Evolutionary conservation across 92 coral and sea anemone genomes (phyloP), one percentile per base, ranked within the genome.

Genomic region (Muricea muricata): DNA sequence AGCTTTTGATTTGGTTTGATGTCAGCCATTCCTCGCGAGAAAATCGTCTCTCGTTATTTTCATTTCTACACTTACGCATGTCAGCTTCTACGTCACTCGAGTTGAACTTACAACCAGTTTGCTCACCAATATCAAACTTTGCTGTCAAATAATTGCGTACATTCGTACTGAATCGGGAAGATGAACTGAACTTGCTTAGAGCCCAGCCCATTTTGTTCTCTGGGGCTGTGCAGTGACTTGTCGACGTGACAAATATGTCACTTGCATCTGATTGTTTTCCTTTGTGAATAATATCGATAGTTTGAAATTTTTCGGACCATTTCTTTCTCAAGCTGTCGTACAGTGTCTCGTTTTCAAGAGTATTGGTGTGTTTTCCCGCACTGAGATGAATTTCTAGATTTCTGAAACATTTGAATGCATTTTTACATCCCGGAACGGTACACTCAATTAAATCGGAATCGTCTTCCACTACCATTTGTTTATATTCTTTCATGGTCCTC

Each of bases 121-220:
- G 55, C 73, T 80, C 77, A 14, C 85, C 85, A 32, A 65, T 17
- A 47, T 80, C 76, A 28, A 80, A 80, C 63, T 80, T 80, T 23
- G 63, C 56, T 23, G 75, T 30, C 57, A 80, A 74, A 29, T 80
- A 80, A 56, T 39, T 21, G 39, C 42, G 67, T 33, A 61, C 85
- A 42, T n/a, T 48, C 56, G 56, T 18, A 10, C 56, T 48, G 56
- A 48, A 48, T 4, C 90, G 69, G 14, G 88, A 46, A 31, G 87
- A 41, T 63, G 87, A 84, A 25, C 90, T 57, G 21, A 86, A 85
- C 65, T 75, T 80, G 54, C 75, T 71, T 74, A 90, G 69, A 67
- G 56, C 18, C 56, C 56, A 7, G 18, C 56, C 56, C 56, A 48
- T 48, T 48, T 37, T 37, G 42, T 37, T 37, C 42, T 37, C 42